phyloP scores from a whole-genome alignment of 2,113 vertebrate genomes.

The Setophaga kirtlandii region DNA sequence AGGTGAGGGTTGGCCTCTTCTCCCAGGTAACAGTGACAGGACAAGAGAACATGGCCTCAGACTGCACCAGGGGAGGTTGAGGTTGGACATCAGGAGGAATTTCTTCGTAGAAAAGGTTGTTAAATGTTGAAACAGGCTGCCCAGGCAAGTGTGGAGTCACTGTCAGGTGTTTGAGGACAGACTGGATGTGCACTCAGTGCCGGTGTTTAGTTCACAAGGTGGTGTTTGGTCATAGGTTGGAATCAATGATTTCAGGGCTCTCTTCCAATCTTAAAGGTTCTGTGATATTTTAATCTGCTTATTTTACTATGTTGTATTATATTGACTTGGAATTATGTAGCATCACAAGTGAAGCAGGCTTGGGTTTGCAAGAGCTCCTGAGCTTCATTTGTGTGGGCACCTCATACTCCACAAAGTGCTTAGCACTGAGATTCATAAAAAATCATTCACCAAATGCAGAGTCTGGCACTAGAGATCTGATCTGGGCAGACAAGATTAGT shows the following conservation, averaged over 20 bases:
- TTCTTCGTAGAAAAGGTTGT: neutral
- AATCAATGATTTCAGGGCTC: neutral
- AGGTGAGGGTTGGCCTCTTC: neutral
- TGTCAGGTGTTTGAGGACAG: neutral
- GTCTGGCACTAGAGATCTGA: neutral
- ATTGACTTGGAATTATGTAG: neutral
- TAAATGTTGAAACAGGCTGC: neutral
- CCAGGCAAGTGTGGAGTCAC: neutral
- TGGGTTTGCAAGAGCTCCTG: neutral
- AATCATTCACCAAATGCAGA: neutral
- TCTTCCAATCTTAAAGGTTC: neutral
- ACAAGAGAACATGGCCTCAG: neutral
- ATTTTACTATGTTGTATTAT: neutral
- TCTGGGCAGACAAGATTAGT: neutral
- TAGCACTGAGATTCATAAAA: neutral
- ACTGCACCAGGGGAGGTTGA: neutral
- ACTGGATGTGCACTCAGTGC: neutral
- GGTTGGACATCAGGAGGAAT: neutral
- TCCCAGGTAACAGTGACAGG: neutral
- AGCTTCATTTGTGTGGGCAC: accelerated
- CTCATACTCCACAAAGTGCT: neutral
- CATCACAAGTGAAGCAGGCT: neutral
- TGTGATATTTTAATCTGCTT: neutral
- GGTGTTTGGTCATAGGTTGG: neutral
- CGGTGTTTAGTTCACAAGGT: neutral